Evolutionary conservation across 1,140 invertebrate genomes (phyloP).

Genomic region (Drosophila tsacasi): DNA sequence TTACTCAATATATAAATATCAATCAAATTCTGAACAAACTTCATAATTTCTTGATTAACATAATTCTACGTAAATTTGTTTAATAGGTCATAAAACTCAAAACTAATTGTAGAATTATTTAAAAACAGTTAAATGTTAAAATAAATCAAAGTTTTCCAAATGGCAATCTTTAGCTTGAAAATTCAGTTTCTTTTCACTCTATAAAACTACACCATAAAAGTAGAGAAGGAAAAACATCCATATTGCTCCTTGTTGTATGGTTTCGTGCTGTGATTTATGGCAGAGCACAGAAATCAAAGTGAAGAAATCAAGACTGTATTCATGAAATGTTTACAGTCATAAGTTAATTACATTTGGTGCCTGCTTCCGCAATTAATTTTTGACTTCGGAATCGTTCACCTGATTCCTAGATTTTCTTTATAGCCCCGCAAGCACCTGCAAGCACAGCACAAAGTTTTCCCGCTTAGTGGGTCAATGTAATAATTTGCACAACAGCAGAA

Average conservation of each 20-base stretch:
- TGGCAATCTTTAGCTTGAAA: too few species aligned
- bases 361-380: constrained; percentile 55
- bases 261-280: constrained; percentile 48
- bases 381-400: constrained; percentile 23
- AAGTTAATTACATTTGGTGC: constrained; percentile 67
- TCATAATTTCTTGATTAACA: not conserved
- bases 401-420: constrained; percentile 33
- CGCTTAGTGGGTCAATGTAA: constrained; percentile 76
- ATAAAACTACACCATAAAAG: too few species aligned
- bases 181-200: too few species aligned
- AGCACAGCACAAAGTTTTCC: constrained; percentile 34
- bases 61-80: too few species aligned
- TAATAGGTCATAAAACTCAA: too few species aligned
- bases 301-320: constrained; percentile 20
- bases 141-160: too few species aligned
- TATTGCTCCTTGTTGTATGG: constrained; percentile 2
- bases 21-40: too few species aligned
- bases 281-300: constrained; percentile 17
- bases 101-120: too few species aligned
- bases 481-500: constrained; percentile 72
- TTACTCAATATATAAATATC: too few species aligned
- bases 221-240: not conserved
- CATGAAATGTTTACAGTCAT: constrained; percentile 38
- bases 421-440: constrained; percentile 5
- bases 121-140: too few species aligned